phyloP scores from a whole-genome alignment of 2,888 invertebrate genomes.

The Xanthia icteritia region DNA sequence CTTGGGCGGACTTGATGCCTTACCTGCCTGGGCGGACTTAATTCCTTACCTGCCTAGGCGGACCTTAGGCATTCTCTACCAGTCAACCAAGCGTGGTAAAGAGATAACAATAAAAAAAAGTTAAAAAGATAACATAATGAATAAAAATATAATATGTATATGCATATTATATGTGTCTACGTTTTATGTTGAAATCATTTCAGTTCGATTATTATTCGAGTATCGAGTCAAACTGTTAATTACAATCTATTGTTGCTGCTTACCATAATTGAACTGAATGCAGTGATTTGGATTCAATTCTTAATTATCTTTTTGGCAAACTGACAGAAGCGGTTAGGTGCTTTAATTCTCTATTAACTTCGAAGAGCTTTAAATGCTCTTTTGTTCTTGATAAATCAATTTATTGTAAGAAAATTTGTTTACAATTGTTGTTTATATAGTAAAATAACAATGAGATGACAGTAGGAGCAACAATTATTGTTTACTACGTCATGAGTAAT shows the following conservation, averaged over 20 bases:
- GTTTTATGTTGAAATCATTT: constrained; percentile 16
- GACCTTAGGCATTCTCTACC: too few species aligned
- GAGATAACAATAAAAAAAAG: too few species aligned
- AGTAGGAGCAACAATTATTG: background rate
- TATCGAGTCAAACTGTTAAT: constrained; percentile 63
- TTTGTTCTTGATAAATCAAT: constrained; percentile 25
- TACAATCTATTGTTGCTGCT: constrained; percentile 66
- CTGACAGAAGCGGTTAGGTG: constrained; percentile 63
- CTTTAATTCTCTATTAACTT: constrained; percentile 34
- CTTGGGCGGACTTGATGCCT: too few species aligned
- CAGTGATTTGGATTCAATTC: constrained; percentile 60
- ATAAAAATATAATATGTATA: too few species aligned
- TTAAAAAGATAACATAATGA: too few species aligned
- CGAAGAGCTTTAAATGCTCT: constrained; percentile 11
- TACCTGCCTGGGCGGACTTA: too few species aligned
- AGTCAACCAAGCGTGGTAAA: too few species aligned
- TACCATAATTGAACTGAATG: constrained; percentile 55
- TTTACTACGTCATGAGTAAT: background rate
- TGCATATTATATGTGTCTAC: background rate
- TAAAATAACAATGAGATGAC: too few species aligned
- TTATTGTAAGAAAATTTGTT: background rate
- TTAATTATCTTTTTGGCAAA: constrained; percentile 70
- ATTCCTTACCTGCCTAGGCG: too few species aligned
- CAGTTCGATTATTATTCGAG: constrained; percentile 42
- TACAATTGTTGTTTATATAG: background rate